Percentiles rank a stretch among this genome's conserved stretches.
Evolutionary conservation across 2,113 vertebrate genomes (phyloP).

Genomic region (Psittacara wagleri): DNA sequence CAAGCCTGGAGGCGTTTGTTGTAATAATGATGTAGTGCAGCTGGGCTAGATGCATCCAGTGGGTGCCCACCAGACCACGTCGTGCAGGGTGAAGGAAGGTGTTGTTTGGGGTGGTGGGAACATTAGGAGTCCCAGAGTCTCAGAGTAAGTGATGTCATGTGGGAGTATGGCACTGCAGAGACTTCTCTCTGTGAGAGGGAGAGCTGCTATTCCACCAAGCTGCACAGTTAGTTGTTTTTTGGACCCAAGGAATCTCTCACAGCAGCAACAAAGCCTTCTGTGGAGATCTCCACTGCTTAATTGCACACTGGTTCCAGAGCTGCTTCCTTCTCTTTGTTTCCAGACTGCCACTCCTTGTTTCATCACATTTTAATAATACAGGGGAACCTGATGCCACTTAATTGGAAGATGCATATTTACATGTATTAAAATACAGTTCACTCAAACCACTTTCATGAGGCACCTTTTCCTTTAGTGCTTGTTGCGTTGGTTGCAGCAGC

Average conservation of each 20-base stretch:
- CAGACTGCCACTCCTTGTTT: background rate
- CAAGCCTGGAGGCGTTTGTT: background rate
- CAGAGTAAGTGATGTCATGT: background rate
- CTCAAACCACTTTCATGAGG: background rate
- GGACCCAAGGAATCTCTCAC: background rate
- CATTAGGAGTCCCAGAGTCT: background rate
- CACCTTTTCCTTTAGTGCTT: background rate
- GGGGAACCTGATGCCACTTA: background rate
- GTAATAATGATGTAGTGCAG: fast-evolving
- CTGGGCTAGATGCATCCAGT: background rate
- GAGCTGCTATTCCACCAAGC: background rate
- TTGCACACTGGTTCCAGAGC: background rate
- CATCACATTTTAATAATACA: background rate
- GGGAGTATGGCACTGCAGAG: background rate
- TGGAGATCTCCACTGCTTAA: background rate
- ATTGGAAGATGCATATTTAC: background rate
- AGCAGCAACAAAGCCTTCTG: background rate
- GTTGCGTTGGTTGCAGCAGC: background rate
- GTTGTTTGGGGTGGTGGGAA: background rate
- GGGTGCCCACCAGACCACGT: background rate
- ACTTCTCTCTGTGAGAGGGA: background rate
- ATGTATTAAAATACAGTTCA: background rate
- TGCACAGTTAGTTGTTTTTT: background rate
- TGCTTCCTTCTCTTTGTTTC: background rate
- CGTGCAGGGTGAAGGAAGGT: fast-evolving